Base-by-base conservation (phyloP, 2,797 vertebrate species). In the Heterohyrax brucei region DNA sequence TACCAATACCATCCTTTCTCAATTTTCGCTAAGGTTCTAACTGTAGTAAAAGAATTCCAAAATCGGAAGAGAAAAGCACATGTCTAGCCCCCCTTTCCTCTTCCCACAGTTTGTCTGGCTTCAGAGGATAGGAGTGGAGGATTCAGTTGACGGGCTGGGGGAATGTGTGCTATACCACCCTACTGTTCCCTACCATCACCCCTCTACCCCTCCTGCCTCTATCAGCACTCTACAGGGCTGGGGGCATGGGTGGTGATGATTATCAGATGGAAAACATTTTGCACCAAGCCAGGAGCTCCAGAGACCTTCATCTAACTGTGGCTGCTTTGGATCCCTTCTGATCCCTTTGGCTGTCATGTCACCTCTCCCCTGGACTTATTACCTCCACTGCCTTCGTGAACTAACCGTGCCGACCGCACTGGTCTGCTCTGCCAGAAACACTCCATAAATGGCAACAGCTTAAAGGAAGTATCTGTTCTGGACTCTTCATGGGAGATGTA, bases 301-400 rank as follows among this genome's bases (percentile, higher is more conserved):
- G 64, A 22, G 53, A 70, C 0, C 19, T 5, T 33, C 0, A 0
- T 73, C 33, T 33, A n/a, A 0, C 0, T 30, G 18, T 33, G 0
- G 73, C 21, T 84, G 46, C 28, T 5, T 26, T 18, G 2, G 1
- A 4, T 46, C 80, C 44, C 56, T 80, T 39, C 1, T 0, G 10
- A 50, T 62, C 44, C 46, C 85, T 61, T 66, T 9, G 3, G 33
- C 73, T 26, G 0, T 46, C 44, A 18, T 22, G 6, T 53, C 7
- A 14, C 68, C 21, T 33, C 33, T 53, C 10, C 28, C 62, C 46
- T 44, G 18, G 46, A 39, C 64, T 53, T 30, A n/a, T 1, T 9
- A 5, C 8, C 56, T 64, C 46, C 80, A 12, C 30, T 48, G 18
- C 75, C 77, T 50, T 39, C 48, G 61, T 14, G 53, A 86, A 5